phyloP scores from a whole-genome alignment of 1,140 invertebrate genomes.

The Cheumatopsyche charites region DNA sequence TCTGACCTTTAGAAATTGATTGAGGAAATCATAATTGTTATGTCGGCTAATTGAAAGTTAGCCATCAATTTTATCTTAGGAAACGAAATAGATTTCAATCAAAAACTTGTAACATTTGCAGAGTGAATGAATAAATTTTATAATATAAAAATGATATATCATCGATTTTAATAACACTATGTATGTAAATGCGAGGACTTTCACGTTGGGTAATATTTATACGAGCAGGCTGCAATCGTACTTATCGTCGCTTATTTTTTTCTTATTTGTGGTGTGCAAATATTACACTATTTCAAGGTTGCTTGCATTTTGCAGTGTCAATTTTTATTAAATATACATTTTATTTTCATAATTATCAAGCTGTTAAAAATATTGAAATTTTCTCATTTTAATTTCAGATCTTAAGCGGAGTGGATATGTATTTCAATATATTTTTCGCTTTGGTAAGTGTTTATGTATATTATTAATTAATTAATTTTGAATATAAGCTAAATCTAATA shows the following conservation, averaged over 20 bases:
- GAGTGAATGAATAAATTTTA: background rate
- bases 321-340: no score
- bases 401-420: no score
- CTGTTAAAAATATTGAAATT: no score
- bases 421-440: no score
- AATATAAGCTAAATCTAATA: no score
- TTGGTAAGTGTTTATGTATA: no score
- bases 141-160: no score
- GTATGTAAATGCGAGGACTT: background rate
- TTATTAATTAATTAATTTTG: no score
- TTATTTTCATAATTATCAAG: no score
- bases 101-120: background rate
- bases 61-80: background rate
- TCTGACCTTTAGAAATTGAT: background rate
- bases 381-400: no score
- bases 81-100: background rate
- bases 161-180: no score
- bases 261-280: background rate
- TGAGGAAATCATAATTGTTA: background rate
- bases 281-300: background rate
- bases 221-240: background rate
- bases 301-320: background rate
- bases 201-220: background rate
- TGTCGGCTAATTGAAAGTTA: constrained; percentile 5
- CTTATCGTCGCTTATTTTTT: background rate